These are phyloP conservation scores for Synanthedon andrenaeformis DNA, from an alignment of 2,888 invertebrate species.

Conservation along the genomic window DNA sequence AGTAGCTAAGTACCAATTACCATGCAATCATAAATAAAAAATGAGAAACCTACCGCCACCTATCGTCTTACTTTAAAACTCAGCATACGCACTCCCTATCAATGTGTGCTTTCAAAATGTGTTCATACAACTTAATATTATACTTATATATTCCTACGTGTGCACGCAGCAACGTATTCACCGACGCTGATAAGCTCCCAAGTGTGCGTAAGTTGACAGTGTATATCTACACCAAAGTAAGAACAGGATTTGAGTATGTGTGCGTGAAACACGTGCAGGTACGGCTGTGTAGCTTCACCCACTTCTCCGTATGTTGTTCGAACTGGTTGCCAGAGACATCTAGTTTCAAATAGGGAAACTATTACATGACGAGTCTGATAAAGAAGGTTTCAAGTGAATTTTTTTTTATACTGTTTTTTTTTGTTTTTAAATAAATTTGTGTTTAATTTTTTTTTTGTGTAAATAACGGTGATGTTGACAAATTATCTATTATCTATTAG, in stretches of 20 bases:
- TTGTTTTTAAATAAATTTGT: too few relatives aligned
- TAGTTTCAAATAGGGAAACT: slow-evolving; percentile 28
- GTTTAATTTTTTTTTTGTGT: too few relatives aligned
- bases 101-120: slow-evolving; percentile 16
- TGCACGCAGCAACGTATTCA: slow-evolving; percentile 10
- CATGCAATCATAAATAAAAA: too few relatives aligned
- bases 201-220: slow-evolving; percentile 18
- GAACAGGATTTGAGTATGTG: slow-evolving; percentile 13
- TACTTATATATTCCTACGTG: slow-evolving; percentile 7
- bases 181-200: slow-evolving; percentile 8
- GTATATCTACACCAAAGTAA: slow-evolving; percentile 16
- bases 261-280: slow-evolving; percentile 13
- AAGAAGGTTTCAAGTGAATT: slow-evolving; percentile 29
- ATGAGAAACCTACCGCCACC: slow-evolving; percentile 33
- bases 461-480: too few relatives aligned
- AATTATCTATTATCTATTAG: too few relatives aligned
- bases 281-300: slow-evolving; percentile 21
- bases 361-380: slow-evolving; percentile 18
- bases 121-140: too few relatives aligned
- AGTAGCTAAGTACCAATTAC: too few relatives aligned
- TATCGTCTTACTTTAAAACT: slow-evolving; percentile 19
- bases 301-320: slow-evolving; percentile 33
- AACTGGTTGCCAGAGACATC: slow-evolving; percentile 50
- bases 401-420: slow-evolving; percentile 1
- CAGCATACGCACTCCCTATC: slow-evolving; percentile 13